Conservation (phyloP, 1,140 invertebrate genomes). For the Cyclina sinensis region DNA sequence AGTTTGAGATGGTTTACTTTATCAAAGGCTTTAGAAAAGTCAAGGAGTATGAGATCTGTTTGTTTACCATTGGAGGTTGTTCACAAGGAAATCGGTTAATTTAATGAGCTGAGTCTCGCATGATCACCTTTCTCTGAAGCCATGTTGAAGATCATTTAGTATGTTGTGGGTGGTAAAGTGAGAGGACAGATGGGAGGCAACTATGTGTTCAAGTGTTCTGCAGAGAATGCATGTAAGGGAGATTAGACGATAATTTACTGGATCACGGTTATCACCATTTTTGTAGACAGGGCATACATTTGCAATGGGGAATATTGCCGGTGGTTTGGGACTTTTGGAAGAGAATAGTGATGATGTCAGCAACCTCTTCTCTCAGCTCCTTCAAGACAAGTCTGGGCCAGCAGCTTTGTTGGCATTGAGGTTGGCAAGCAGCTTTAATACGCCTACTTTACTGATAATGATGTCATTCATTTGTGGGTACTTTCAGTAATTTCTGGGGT, state of each 20-base stretch:
- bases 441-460: neutral
- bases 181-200: slow-evolving; percentile 45
- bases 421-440: neutral
- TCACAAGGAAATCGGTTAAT: neutral
- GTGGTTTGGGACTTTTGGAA: slow-evolving; percentile 37
- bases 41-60: too few relatives aligned
- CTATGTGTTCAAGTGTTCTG: slow-evolving; percentile 64
- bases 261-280: slow-evolving; percentile 50
- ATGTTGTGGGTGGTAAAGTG: slow-evolving; percentile 62
- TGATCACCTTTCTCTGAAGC: slow-evolving; percentile 47
- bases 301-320: slow-evolving; percentile 39
- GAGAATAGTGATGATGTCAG: too few relatives aligned
- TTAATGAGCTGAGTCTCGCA: slow-evolving; percentile 47
- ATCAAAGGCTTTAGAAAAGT: too few relatives aligned
- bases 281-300: slow-evolving; percentile 54
- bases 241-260: slow-evolving; percentile 61
- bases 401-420: neutral
- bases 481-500: neutral
- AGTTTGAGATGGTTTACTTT: too few relatives aligned
- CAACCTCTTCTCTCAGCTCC: too few relatives aligned
- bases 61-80: neutral
- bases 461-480: neutral
- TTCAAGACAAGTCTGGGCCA: too few relatives aligned
- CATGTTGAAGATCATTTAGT: slow-evolving; percentile 68
- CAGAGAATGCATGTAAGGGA: slow-evolving; percentile 55